Conservation (phyloP, 2,888 invertebrate genomes). For the Chelonus formosanus region DNA sequence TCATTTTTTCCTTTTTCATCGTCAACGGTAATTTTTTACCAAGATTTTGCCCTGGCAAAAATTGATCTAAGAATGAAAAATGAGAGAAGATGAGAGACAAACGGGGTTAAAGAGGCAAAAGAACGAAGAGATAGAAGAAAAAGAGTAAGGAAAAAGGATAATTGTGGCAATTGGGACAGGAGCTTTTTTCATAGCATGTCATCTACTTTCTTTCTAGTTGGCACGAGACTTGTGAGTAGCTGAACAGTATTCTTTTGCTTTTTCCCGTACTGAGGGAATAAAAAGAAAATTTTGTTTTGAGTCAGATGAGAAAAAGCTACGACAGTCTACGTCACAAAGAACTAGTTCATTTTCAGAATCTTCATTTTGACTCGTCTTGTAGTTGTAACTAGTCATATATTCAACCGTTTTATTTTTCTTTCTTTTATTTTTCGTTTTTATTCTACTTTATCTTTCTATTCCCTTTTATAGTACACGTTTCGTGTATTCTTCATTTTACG, state of each 20-base stretch:
- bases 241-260: neutral
- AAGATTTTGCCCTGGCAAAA: no score
- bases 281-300: conserved; percentile 9
- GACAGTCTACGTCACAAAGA: conserved; percentile 1
- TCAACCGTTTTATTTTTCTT: neutral
- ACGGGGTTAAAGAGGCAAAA: conserved; percentile 1
- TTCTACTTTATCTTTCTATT: neutral
- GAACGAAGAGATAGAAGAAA: neutral
- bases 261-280: neutral
- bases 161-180: neutral
- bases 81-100: conserved; percentile 1
- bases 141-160: neutral
- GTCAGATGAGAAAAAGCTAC: neutral
- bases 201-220: neutral
- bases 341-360: conserved; percentile 19
- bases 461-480: conserved; percentile 1
- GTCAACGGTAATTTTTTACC: no score
- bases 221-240: neutral
- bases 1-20: no score
- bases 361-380: conserved; percentile 14
- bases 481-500: conserved; percentile 5
- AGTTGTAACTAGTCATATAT: neutral
- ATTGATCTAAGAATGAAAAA: conserved; percentile 1
- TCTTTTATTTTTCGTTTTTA: conserved; percentile 4
- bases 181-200: conserved; percentile 1